Base-by-base conservation (phyloP, 1,140 invertebrate genomes). In the Carposina sasakii region DNA sequence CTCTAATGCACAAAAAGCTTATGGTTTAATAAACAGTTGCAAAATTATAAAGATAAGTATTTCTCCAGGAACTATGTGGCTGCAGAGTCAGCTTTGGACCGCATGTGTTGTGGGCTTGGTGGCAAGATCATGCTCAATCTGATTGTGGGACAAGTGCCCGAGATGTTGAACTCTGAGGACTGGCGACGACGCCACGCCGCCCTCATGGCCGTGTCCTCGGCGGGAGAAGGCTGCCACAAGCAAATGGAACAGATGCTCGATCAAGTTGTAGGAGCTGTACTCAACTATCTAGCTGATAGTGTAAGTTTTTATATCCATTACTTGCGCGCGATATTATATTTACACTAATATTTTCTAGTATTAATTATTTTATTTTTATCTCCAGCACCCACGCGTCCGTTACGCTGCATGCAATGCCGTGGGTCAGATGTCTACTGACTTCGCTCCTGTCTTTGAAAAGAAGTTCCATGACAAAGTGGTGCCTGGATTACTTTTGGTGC, bases 351-450 rank as follows among this genome's bases (percentile, higher is more conserved):
- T n/a, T n/a, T n/a, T 15, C 2, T 2, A 16, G 17, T 39, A 20
- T 37, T 48, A 17, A 31, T 37, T 15, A 50, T 26, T 16, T 23
- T 49, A 47, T 21, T 17, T 45, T 52, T 60, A 33, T 56, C 61
- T 82, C 13, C 60, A 94, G 90, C 96, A 98, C 87, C 96, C 96
- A 10, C 87, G 96, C 54, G 97, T 98, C 0, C 88, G 96, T 33
- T 99, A 99, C 72, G 98, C 98, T 20, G 96, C 96, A 36, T 99
- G 98, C 74, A 99, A 99, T 87, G 96, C 97, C n/a, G 90, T 99
- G 28, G 98, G 98, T 12, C 98, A 99, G 86, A 98, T 99, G 95
- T 96, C 96, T 0, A 96, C 97, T 10, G 98, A 99, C 84, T 99
- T 99, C 88, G 96, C 96, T 3, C 97, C 97, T 3, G 88, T 88